Base-by-base conservation (phyloP, 2,888 invertebrate genomes). In the Drosophila pseudotalamancana region DNA sequence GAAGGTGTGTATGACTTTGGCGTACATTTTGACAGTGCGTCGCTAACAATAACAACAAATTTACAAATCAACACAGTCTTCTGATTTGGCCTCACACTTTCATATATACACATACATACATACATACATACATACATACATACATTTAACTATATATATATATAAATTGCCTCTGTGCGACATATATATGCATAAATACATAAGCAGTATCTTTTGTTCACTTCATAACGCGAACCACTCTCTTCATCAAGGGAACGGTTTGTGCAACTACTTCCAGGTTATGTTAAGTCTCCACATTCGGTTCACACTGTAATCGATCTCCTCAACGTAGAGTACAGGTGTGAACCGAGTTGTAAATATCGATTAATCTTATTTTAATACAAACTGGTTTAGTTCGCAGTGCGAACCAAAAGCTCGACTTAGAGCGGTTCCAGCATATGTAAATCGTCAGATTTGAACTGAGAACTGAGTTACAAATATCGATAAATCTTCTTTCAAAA, bases 1-100 rank as follows among this genome's bases (percentile, higher is more conserved):
- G 32, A n/a, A 32, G 32, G 32, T 32, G 46, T 21, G 19, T 37
- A 31, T 55, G 27, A 46, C 49, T 69, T 62, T 64, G 32, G 64
- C 39, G 19, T 50, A 35, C 32, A 53, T 76, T 74, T 74, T 74
- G 76, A 62, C 73, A 72, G 39, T 57, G 59, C 55, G 67, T 67
- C 72, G 73, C 72, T 74, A 74, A 76, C 43, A 59, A 46, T 42
- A 53, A 53, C 32, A 66, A 48, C 54, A 61, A 53, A 66, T 66
- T 61, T 55, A 51, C 53, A 64, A 60, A 68, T 62, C 9, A 62
- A 49, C 39, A 55, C 25, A 29, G 40, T 34, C 68, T 59, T 45
- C 55, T 34, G 46, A 46, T 48, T 53, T 43, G 18, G 18, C 43
- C n/a, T 46, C 31, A 34, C 27, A 21, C 11, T 16, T 27, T 2